A percentile compares a stretch with the other conserved stretches of the same genome.
These are phyloP conservation scores for Myrmecobius fasciatus DNA, from an alignment of 2,113 vertebrate genomes.

Conservation along the genomic window DNA sequence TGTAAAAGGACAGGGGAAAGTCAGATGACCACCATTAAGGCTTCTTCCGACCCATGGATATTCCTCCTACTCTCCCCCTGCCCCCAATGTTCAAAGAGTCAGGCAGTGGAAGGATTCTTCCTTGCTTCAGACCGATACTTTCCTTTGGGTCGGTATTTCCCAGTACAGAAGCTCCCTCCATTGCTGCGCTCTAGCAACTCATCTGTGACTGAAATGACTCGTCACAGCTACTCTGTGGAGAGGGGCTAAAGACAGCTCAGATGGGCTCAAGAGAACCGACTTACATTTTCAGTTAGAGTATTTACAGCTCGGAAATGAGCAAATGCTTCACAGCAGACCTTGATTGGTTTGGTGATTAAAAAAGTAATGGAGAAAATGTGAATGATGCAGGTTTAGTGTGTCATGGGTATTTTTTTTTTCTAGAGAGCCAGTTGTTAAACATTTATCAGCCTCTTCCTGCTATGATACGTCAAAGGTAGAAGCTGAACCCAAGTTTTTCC, in stretches of 20 bases:
- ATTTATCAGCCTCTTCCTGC: background rate
- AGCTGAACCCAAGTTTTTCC: background rate
- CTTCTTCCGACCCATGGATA: background rate
- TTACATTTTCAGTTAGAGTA: background rate
- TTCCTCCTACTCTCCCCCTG: background rate
- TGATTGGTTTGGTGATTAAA: background rate
- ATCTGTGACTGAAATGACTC: background rate
- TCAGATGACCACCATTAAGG: background rate
- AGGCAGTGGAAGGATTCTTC: background rate
- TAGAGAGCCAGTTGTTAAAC: background rate
- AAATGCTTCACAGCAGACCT: background rate
- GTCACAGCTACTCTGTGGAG: background rate
- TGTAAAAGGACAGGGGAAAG: background rate
- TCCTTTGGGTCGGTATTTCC: background rate
- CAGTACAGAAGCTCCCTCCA: background rate
- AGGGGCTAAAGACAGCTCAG: background rate
- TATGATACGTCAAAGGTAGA: background rate
- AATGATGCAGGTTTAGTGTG: background rate
- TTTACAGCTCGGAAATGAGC: background rate
- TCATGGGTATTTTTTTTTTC: background rate
- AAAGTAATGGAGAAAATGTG: background rate
- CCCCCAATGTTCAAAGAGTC: background rate
- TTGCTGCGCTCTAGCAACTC: background rate
- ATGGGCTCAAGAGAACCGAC: background rate
- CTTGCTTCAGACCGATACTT: background rate